Conservation (phyloP, 2,888 invertebrate genomes). For the Scaptomyza parva region DNA sequence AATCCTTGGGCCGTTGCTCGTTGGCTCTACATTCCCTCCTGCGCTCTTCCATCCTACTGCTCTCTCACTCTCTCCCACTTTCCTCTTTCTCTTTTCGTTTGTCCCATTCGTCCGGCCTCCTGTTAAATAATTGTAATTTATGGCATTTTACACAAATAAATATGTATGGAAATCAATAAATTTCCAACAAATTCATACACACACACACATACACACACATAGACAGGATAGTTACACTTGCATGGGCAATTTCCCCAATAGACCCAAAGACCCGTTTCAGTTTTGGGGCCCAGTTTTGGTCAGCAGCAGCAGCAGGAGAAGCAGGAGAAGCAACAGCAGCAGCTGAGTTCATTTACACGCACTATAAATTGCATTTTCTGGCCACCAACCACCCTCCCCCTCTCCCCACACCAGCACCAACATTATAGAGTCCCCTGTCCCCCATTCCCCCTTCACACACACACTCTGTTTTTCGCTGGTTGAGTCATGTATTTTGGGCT, state of each 20-base stretch:
- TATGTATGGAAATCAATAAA: conserved; percentile 77
- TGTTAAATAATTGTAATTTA: conserved; percentile 80
- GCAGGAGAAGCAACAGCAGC: neutral
- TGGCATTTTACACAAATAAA: conserved; percentile 79
- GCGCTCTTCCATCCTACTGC: neutral
- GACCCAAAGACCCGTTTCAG: conserved; percentile 38
- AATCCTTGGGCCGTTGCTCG: conserved; percentile 17
- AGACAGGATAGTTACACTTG: conserved; percentile 21
- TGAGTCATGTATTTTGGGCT: conserved; percentile 38
- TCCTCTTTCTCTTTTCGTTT: neutral
- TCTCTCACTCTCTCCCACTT: too few species aligned
- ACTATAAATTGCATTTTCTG: conserved; percentile 73
- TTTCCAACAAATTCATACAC: conserved; percentile 43
- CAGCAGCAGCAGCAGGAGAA: conserved; percentile 17
- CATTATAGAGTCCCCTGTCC: neutral
- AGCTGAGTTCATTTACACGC: conserved; percentile 55
- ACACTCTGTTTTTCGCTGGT: neutral
- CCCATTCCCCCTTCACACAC: neutral
- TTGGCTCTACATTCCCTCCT: conserved; percentile 54
- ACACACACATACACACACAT: conserved; percentile 7
- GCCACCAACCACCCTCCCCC: neutral
- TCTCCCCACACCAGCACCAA: neutral
- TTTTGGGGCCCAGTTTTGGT: conserved; percentile 54
- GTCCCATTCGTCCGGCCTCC: conserved; percentile 43
- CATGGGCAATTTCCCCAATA: conserved; percentile 52